Evolutionary conservation across 2,797 vertebrate genomes (phyloP).

Genomic region (Falco berigora): DNA sequence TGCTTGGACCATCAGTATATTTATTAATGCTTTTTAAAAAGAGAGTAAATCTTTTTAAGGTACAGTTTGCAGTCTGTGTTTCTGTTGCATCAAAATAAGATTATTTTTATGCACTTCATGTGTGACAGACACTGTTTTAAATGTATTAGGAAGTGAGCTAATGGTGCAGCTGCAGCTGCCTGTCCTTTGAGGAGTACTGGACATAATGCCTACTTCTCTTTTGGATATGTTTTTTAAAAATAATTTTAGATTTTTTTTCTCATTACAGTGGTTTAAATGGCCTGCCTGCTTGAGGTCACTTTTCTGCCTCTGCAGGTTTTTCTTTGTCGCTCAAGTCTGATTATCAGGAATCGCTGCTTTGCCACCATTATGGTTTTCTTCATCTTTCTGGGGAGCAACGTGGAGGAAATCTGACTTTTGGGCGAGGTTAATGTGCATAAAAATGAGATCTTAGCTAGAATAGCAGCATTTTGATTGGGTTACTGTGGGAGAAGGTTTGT

Average conservation of each 20-base stretch:
- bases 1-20: neutral
- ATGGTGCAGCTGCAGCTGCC: neutral
- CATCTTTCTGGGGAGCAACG: fast-evolving
- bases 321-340: neutral
- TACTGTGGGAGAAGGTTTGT: neutral
- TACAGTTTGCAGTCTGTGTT: neutral
- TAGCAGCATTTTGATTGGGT: neutral
- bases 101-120: neutral
- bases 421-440: fast-evolving
- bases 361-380: neutral
- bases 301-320: neutral
- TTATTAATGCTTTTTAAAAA: neutral
- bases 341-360: neutral
- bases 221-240: neutral
- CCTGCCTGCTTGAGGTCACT: neutral
- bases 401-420: neutral
- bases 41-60: neutral
- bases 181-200: neutral
- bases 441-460: neutral
- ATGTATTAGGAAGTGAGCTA: neutral
- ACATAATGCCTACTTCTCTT: neutral
- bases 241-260: neutral
- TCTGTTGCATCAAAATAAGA: neutral
- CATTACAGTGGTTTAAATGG: neutral
- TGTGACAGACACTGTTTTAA: neutral